Evolutionary conservation across 2,113 vertebrate genomes (phyloP).

Genomic region (Glaucomys volans): DNA sequence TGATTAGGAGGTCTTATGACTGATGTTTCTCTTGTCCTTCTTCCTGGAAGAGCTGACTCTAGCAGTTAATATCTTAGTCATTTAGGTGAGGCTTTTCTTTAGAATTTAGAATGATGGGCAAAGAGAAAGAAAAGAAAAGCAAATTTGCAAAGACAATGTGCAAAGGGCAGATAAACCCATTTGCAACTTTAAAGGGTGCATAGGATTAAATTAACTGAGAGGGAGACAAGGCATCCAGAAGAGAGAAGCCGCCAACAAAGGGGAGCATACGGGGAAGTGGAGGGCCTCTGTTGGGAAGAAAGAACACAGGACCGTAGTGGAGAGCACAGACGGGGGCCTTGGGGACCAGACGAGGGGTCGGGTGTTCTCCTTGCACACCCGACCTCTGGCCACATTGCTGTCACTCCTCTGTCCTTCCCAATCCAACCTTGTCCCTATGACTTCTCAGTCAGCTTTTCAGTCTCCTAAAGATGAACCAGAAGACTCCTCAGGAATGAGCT

Average conservation of each 20-base stretch:
- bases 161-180: background rate
- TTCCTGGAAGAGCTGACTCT: background rate
- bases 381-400: fast-evolving
- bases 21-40: background rate
- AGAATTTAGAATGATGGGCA: background rate
- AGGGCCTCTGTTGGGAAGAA: background rate
- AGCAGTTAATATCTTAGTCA: background rate
- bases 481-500: background rate
- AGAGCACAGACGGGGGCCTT: background rate
- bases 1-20: no score
- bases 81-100: no score
- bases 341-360: fast-evolving
- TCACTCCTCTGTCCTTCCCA: no score
- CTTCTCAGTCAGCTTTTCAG: background rate
- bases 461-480: background rate
- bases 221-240: fast-evolving
- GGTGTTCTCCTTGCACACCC: background rate
- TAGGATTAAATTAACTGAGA: background rate
- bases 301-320: background rate
- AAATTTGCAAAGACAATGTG: background rate
- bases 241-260: fast-evolving
- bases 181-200: background rate
- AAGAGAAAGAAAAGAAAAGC: background rate
- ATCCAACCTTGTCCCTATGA: background rate
- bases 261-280: fast-evolving